phyloP scores from a whole-genome alignment of 2,113 vertebrate species.

The Onychostruthus taczanowskii region DNA sequence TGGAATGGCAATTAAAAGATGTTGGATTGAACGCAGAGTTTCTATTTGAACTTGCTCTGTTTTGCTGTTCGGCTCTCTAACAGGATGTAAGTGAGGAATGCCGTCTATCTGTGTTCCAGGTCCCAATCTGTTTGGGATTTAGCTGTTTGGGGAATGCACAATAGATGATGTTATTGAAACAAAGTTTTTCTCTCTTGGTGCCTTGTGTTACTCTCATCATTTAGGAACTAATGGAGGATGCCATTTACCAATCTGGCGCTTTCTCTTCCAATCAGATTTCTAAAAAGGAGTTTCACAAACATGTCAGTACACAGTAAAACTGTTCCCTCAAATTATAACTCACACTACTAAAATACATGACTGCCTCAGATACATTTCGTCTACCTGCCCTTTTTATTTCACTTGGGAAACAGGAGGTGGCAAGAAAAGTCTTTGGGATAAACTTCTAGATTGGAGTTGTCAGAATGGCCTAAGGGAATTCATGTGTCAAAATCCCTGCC shows the following conservation, averaged over 20 bases:
- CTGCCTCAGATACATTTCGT: neutral
- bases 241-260: neutral
- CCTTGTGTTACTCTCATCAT: neutral
- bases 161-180: neutral
- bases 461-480: conserved; percentile 31
- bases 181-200: neutral
- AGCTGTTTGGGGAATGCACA: neutral
- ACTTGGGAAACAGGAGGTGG: neutral
- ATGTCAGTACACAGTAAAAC: neutral
- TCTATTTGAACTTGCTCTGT: neutral
- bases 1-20: neutral
- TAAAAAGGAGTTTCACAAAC: neutral
- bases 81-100: neutral
- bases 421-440: neutral
- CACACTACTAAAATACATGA: neutral
- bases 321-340: neutral
- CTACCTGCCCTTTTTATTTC: conserved; percentile 24
- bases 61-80: neutral
- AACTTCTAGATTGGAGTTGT: conserved; percentile 16
- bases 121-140: neutral
- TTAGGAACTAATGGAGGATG: neutral
- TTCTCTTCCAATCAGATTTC: neutral
- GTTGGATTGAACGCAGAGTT: neutral
- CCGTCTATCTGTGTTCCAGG: neutral
- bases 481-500: conserved; percentile 19